Conservation (phyloP, 2,888 invertebrate genomes). For the Therioaphis trifolii region DNA sequence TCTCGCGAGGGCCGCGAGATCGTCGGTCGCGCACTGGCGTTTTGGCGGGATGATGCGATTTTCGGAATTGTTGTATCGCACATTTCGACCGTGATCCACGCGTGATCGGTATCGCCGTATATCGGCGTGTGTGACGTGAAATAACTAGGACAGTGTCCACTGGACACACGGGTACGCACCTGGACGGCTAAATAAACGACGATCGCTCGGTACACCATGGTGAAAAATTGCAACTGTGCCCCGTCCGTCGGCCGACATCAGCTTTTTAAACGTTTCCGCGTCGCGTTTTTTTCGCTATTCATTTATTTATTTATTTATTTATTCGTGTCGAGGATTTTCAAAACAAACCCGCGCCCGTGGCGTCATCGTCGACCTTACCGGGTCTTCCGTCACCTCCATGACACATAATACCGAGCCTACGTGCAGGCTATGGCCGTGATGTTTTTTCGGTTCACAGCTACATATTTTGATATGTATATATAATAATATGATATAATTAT, state of each 20-base stretch:
- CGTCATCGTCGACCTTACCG: neutral
- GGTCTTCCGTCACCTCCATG: neutral
- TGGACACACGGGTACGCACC: no score
- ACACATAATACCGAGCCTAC: no score
- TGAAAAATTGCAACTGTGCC: slow-evolving; percentile 24
- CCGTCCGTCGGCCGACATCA: neutral
- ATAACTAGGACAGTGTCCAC: no score
- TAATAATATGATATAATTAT: no score
- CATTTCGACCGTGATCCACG: no score
- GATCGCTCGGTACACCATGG: slow-evolving; percentile 43
- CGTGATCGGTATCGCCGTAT: neutral
- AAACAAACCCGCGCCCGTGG: slow-evolving; percentile 12
- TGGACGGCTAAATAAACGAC: slow-evolving; percentile 33
- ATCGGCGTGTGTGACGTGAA: neutral
- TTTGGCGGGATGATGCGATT: no score
- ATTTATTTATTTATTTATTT: slow-evolving; percentile 27
- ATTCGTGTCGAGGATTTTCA: neutral
- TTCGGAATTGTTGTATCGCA: no score
- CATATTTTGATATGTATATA: no score
- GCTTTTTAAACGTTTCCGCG: slow-evolving; percentile 44
- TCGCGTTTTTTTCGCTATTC: neutral
- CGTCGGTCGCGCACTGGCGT: no score
- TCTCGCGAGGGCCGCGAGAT: no score
- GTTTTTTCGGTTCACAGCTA: no score
- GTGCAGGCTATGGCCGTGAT: no score